These are phyloP conservation scores for Microtus pennsylvanicus DNA, from an alignment of 2,113 vertebrate genomes.

Conservation along the genomic window DNA sequence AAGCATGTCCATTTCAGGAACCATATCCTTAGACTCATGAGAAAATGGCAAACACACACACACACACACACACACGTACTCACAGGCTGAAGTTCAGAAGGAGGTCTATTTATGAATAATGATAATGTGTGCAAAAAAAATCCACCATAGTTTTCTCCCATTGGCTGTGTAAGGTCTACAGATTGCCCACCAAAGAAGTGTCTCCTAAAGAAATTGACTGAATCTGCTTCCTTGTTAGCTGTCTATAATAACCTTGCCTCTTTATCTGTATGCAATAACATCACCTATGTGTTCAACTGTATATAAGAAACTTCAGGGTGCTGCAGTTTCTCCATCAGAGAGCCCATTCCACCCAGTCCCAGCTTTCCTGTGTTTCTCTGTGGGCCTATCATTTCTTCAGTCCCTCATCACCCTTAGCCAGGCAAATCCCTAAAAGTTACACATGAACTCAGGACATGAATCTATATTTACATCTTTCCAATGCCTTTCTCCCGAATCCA, in stretches of 20 bases:
- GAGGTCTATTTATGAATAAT: not conserved
- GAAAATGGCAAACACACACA: not conserved
- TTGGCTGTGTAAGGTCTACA: not conserved
- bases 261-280: not conserved
- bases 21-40: not conserved
- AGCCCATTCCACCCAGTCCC: no score
- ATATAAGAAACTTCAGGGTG: not conserved
- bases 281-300: not conserved
- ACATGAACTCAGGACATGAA: not conserved
- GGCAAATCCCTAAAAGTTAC: no score
- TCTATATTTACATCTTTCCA: not conserved
- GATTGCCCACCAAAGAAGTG: not conserved
- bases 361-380: not conserved
- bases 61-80: no score
- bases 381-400: not conserved
- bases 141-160: not conserved
- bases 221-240: not conserved
- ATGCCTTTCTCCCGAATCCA: not conserved
- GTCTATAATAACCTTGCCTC: not conserved
- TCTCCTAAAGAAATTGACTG: not conserved
- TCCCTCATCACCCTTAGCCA: not conserved
- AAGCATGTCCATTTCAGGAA: no score
- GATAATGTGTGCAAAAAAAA: not conserved
- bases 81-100: no score
- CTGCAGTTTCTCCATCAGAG: not conserved